Evolutionary conservation across 2,888 invertebrate species (phyloP).

Genomic region (Mythimna pallens): DNA sequence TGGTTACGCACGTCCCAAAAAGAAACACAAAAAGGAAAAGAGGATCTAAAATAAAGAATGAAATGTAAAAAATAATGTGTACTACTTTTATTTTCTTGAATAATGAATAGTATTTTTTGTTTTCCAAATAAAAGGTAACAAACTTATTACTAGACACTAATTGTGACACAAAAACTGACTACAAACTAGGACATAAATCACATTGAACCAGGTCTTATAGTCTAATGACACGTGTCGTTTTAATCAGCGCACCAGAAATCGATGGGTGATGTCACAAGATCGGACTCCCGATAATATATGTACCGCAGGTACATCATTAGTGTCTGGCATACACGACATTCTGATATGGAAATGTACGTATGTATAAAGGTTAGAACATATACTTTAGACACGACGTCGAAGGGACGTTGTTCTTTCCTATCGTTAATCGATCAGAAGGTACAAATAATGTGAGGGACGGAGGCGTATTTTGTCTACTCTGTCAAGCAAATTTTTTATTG

Average conservation of each 20-base stretch:
- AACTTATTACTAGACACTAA: background rate
- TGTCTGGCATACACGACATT: constrained; percentile 40
- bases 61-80: too few species aligned
- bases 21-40: too few species aligned
- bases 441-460: too few species aligned
- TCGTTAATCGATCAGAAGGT: too few species aligned
- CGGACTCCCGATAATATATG: constrained; percentile 34
- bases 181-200: constrained; percentile 31
- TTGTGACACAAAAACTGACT: constrained; percentile 10
- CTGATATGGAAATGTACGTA: constrained; percentile 35
- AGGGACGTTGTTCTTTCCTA: too few species aligned
- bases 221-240: constrained; percentile 30
- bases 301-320: constrained; percentile 27
- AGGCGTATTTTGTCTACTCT: too few species aligned
- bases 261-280: constrained; percentile 54
- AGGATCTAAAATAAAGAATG: too few species aligned
- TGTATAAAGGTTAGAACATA: background rate
- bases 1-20: too few species aligned
- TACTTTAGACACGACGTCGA: background rate
- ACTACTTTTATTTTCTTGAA: too few species aligned
- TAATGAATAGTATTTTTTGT: too few species aligned
- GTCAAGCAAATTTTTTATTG: too few species aligned
- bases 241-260: constrained; percentile 22
- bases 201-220: background rate
- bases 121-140: too few species aligned